Evolutionary conservation across 2,113 vertebrate genomes (phyloP), one percentile per base, ranked within the genome.

Genomic region (Lepus americanus): DNA sequence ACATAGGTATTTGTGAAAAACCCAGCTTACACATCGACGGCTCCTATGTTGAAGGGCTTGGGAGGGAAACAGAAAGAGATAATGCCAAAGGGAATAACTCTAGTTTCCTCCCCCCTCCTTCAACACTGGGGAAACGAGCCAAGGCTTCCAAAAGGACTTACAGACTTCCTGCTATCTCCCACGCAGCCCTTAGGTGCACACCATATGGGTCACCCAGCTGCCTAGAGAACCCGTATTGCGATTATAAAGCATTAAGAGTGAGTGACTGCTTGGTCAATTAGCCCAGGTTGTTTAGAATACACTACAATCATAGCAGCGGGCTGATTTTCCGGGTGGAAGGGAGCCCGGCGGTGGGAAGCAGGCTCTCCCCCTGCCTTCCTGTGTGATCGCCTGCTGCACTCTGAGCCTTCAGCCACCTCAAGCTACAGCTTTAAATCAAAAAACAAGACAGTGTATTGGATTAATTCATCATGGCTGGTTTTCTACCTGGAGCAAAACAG

Each of bases 381-480:
- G 19, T 78, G 11, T 44, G 39, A 78, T 77, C 7, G n/a, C 22
- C 81, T 51, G 31, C 25, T 53, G 20, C 36, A 44, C 36, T 36
- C 36, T 36, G 36, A 90, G 49, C 82, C 64, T 86, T 92, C 20
- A 83, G 87, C 17, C 25, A 96, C 78, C 89, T 83, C 64, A 23
- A 94, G 94, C 80, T 72, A 89, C 63, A 90, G 76, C 92, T 96
- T 96, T 81, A 93, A 93, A 95, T 96, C 92, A 94, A 95, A 92
- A 95, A 94, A 91, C 79, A 85, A 81, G 90, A 91, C 94, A 87
- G 49, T 29, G 61, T 73, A 77, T 84, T 95, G 90, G 83, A 93
- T 96, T 84, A 87, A 97, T 96, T 97, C 90, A 94, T 96, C 96
- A 87, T 87, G 92, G 70, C 92, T 93, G 80, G 77, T 86, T 97